Base-by-base conservation (phyloP, 2,888 invertebrate genomes). In the Mantis religiosa region DNA sequence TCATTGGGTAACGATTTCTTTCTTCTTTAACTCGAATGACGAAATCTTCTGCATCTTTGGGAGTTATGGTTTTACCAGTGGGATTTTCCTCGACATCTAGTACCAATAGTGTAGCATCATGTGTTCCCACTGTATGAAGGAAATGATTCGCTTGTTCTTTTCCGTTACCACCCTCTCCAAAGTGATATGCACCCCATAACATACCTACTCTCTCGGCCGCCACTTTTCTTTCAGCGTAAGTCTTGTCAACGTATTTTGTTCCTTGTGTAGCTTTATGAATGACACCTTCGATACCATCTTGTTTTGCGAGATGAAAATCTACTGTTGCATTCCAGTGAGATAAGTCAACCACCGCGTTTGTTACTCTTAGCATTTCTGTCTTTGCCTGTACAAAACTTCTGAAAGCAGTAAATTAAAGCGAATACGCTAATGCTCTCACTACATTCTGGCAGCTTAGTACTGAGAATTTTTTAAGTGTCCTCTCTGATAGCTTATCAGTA, bases 231-330 rank as follows among this genome's bases (percentile, higher is more conserved):
- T 88, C 28, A 12, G 25, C 82, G 84, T 91, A 91, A 15, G 8
- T 34, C 3, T 71, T 25, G 85, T 91, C 91, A 0, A 89, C 27
- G 25, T 89, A 82, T 20, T n/a, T 85, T 82, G 83, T 27, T 14
- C 91, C 91, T 88, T 90, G 90, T 28, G 90, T 91, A 15, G 90
- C 90, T 87, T 91, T 91, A 85, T 91, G 91, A 28, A 91, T 90
- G 3, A 91, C 89, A 83, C 89, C 90, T 28, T 88, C 14, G 47
- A 89, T 90, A 7, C 91, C 90, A 88, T 88, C 88, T 47, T 34
- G 47, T 89, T 90, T 90, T 20, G 83, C 89, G 84, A 88, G 27
- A 30, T 14, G 28, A 85, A 90, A 90, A 88, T 90, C 88, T 41
- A 87, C 88, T 82, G 85, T 84, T 30, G 15, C 27, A 82, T 90